Conservation (phyloP, 1,140 invertebrate genomes). For the Hermatobates lingyangjiaoensis region DNA sequence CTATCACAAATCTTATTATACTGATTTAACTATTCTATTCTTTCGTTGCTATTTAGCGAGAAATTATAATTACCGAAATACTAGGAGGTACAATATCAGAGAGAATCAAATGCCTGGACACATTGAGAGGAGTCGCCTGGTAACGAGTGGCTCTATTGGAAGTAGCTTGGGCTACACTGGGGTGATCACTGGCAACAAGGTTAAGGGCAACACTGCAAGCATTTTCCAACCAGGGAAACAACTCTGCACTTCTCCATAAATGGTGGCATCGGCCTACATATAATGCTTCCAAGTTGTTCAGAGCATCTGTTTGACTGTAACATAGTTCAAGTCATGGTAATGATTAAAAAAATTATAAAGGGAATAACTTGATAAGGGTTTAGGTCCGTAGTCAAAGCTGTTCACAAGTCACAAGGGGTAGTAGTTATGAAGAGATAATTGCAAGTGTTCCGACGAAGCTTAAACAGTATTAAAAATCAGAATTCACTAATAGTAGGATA, state of each 20-base stretch:
- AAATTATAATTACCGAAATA: too few relatives aligned
- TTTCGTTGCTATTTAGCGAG: too few relatives aligned
- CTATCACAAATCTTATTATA: too few relatives aligned
- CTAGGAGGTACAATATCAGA: slow-evolving; percentile 44
- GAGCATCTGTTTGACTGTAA: slow-evolving; percentile 28
- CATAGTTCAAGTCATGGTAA: not conserved
- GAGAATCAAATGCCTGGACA: slow-evolving; percentile 58
- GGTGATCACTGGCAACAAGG: slow-evolving; percentile 38
- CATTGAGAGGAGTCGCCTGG: slow-evolving; percentile 46
- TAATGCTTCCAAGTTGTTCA: slow-evolving; percentile 49
- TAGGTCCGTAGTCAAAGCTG: too few relatives aligned
- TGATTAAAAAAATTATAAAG: not conserved
- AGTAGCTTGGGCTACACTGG: slow-evolving; percentile 36
- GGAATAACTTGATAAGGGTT: too few relatives aligned
- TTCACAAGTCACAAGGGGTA: too few relatives aligned
- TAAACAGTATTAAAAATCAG: too few relatives aligned
- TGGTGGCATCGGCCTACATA: slow-evolving; percentile 53
- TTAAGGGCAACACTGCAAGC: slow-evolving; percentile 45
- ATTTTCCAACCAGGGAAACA: slow-evolving; percentile 58
- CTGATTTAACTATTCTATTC: too few relatives aligned
- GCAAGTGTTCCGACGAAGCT: too few relatives aligned
- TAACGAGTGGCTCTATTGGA: slow-evolving; percentile 39
- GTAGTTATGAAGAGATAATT: too few relatives aligned
- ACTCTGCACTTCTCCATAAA: slow-evolving; percentile 57
- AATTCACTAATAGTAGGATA: too few relatives aligned